phyloP scores from a whole-genome alignment of 2,113 vertebrate species.

The Trachemys scripta region DNA sequence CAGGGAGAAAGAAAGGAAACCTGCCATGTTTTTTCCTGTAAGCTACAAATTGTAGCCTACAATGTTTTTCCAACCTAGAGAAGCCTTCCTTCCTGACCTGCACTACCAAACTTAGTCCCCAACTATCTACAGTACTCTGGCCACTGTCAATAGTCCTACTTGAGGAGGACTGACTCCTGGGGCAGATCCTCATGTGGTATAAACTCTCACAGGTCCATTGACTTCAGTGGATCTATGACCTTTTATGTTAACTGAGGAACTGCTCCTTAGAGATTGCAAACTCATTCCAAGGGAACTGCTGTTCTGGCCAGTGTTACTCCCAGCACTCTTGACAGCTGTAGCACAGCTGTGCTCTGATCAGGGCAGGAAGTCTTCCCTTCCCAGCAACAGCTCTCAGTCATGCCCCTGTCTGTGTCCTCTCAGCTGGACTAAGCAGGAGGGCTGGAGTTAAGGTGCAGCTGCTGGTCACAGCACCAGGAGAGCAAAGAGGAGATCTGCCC shows the following conservation, averaged over 20 bases:
- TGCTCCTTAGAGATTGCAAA: not conserved
- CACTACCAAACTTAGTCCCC: not conserved
- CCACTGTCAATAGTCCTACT: not conserved
- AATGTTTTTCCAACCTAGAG: not conserved
- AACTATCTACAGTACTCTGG: not conserved
- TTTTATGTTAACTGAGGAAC: not conserved
- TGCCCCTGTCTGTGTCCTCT: not conserved
- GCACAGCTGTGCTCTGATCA: not conserved
- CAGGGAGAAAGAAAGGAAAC: not conserved
- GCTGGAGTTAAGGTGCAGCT: not conserved
- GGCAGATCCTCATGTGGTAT: fast-evolving
- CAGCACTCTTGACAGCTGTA: fast-evolving
- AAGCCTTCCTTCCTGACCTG: fast-evolving
- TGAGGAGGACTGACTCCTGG: not conserved
- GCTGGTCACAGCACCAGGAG: not conserved
- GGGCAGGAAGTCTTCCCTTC: not conserved
- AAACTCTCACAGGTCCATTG: not conserved
- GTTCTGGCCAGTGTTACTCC: not conserved
- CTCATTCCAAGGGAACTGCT: fast-evolving
- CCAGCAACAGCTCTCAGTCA: not conserved
- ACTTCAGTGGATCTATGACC: not conserved
- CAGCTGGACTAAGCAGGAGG: not conserved
- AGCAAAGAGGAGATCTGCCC: not conserved
- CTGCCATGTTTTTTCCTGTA: not conserved
- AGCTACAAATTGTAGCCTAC: not conserved